phyloP scores from a whole-genome alignment of 2,888 invertebrate genomes.

The Tetropium fuscum region DNA sequence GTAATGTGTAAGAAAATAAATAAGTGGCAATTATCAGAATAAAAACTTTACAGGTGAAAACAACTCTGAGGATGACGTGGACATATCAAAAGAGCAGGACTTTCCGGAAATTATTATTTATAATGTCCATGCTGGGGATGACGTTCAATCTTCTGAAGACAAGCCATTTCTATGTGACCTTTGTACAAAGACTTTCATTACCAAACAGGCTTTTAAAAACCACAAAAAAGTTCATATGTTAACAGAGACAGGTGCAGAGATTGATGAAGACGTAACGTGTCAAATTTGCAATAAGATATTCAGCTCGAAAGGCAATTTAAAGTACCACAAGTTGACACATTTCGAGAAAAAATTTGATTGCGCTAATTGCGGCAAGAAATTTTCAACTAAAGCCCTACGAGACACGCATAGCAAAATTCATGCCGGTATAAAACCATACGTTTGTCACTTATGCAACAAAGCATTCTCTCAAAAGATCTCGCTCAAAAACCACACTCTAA shows the following conservation, averaged over 20 bases:
- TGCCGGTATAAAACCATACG: conserved; percentile 34
- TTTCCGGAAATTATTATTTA: conserved; percentile 38
- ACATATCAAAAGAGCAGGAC: conserved; percentile 14
- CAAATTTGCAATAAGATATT: conserved; percentile 27
- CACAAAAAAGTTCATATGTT: conserved; percentile 38
- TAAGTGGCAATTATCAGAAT: too few relatives aligned
- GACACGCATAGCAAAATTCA: conserved; percentile 36
- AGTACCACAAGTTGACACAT: conserved; percentile 36
- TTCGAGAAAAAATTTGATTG: conserved; percentile 35
- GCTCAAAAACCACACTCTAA: conserved; percentile 28
- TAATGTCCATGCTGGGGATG: conserved; percentile 38
- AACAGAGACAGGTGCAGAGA: conserved; percentile 14
- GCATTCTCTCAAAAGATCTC: conserved; percentile 31
- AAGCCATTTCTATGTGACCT: conserved; percentile 41
- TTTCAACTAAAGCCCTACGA: conserved; percentile 27
- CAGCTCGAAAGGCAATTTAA: conserved; percentile 21
- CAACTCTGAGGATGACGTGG: conserved; percentile 2
- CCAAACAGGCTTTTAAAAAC: conserved; percentile 38
- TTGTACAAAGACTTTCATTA: conserved; percentile 58
- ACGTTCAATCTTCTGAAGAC: conserved; percentile 40
- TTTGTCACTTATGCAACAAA: conserved; percentile 36
- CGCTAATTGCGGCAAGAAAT: conserved; percentile 37
- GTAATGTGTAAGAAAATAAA: background rate
- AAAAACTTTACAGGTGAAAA: conserved; percentile 6
- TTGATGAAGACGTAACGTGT: conserved; percentile 21